These are phyloP conservation scores for Mus spicilegus DNA, from an alignment of 2,113 vertebrate species.

Conservation along the genomic window DNA sequence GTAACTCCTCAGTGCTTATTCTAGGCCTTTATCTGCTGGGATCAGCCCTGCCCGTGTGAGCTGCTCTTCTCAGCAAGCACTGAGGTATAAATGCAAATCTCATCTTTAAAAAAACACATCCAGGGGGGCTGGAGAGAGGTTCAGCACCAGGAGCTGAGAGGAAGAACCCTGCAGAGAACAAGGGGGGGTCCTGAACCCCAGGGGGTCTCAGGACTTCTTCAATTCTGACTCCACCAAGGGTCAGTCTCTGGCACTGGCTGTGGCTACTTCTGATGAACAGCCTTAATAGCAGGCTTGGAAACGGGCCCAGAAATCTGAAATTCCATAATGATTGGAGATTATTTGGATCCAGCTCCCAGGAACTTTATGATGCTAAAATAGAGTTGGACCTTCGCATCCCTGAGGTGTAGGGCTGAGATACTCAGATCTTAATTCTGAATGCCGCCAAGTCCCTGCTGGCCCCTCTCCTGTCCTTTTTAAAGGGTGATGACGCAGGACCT, in stretches of 20 bases:
- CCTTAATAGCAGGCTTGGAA: slow-evolving; percentile 40
- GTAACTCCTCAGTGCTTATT: neutral
- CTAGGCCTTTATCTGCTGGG: neutral
- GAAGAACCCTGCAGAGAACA: fast-evolving
- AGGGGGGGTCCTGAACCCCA: neutral
- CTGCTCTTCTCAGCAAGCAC: neutral
- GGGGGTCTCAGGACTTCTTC: fast-evolving
- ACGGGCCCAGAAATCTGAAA: neutral
- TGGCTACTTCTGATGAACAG: neutral
- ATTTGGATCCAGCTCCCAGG: neutral
- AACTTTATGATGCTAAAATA: slow-evolving; percentile 7
- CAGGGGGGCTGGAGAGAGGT: neutral
- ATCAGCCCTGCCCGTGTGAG: too few species aligned
- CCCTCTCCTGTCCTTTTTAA: slow-evolving; percentile 66
- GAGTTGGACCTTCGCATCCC: slow-evolving; percentile 28
- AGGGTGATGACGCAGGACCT: slow-evolving; percentile 38
- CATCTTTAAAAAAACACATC: neutral
- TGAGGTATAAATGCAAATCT: too few species aligned
- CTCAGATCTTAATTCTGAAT: slow-evolving; percentile 22
- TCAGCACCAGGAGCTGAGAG: fast-evolving
- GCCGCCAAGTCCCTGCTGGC: neutral
- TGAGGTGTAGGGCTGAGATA: neutral
- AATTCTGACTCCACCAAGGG: neutral
- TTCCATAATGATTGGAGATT: slow-evolving; percentile 41
- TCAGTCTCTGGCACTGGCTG: neutral